Conservation (phyloP, 1,140 invertebrate genomes). For the Pseudomyrmex flavicornis region DNA sequence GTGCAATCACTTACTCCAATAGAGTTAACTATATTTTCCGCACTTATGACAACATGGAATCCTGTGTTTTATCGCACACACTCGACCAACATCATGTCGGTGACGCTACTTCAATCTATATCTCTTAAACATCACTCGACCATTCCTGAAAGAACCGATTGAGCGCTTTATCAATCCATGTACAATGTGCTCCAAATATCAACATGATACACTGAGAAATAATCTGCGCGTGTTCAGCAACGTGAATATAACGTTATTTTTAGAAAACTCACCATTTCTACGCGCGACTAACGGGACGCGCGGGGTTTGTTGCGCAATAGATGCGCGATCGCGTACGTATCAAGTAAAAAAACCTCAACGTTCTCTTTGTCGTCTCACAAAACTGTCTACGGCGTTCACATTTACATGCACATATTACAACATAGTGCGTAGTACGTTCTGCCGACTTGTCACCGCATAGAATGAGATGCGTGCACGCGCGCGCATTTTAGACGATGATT, state of each 20-base stretch:
- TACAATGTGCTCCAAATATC: background rate
- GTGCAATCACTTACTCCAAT: background rate
- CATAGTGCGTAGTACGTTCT: background rate
- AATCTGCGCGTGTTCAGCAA: background rate
- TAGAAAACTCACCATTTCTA: slow-evolving; percentile 69
- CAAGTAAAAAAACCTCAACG: background rate
- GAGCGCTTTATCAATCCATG: background rate
- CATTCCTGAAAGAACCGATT: background rate
- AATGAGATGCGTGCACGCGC: slow-evolving; percentile 21
- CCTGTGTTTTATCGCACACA: background rate
- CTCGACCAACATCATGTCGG: background rate
- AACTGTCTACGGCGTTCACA: background rate
- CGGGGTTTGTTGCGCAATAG: slow-evolving; percentile 34
- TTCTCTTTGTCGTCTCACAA: background rate
- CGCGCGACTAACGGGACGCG: slow-evolving; percentile 36
- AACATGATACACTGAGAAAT: background rate
- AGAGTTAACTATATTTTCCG: background rate
- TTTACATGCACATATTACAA: background rate
- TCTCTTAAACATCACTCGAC: background rate
- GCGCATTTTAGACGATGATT: slow-evolving; percentile 37
- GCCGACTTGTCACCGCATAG: background rate
- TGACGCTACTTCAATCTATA: background rate
- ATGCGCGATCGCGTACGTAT: slow-evolving; percentile 23
- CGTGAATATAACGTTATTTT: slow-evolving; percentile 62
- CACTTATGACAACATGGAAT: background rate